Percentiles rank a stretch among this genome's conserved stretches.
Evolutionary conservation across 1,140 invertebrate species (phyloP).

Genomic region (Zaprionus inermis): DNA sequence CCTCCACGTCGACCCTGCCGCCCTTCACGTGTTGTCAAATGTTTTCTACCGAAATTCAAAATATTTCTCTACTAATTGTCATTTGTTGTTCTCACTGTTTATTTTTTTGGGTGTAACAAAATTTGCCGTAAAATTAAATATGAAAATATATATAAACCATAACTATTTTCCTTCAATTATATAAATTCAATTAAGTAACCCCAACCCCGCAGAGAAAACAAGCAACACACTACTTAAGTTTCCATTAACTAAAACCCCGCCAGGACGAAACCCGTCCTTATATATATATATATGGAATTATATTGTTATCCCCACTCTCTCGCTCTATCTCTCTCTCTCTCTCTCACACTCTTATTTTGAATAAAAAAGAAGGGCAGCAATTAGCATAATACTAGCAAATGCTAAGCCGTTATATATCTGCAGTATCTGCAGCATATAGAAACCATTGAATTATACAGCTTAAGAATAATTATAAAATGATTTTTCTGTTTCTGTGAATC

Average conservation of each 20-base stretch:
- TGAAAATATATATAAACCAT: conserved; percentile 18
- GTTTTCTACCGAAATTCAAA: conserved; percentile 33
- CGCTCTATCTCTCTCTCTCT: not conserved
- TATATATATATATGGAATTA: conserved; percentile 20
- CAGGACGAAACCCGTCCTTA: not conserved
- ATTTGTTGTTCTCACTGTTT: conserved; percentile 34
- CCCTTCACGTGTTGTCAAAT: conserved; percentile 48
- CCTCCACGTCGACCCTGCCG: not conserved
- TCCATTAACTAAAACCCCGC: conserved; percentile 30
- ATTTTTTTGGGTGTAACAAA: conserved; percentile 79
- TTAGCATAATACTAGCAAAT: conserved; percentile 31
- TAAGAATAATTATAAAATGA: conserved; percentile 82
- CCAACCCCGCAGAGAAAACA: conserved; percentile 1
- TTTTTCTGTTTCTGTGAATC: conserved; percentile 83
- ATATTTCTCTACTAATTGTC: conserved; percentile 33
- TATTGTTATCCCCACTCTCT: conserved; percentile 7
- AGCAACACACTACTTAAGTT: conserved; percentile 43
- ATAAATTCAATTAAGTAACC: conserved; percentile 29
- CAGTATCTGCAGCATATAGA: conserved; percentile 40
- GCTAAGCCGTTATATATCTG: conserved; percentile 35
- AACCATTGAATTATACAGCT: conserved; percentile 74
- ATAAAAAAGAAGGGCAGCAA: conserved; percentile 12
- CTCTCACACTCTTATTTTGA: not conserved
- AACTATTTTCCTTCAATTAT: conserved; percentile 14
- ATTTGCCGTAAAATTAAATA: conserved; percentile 59